phyloP scores from a whole-genome alignment of 2,113 vertebrate species.

The Larimichthys polyactis region DNA sequence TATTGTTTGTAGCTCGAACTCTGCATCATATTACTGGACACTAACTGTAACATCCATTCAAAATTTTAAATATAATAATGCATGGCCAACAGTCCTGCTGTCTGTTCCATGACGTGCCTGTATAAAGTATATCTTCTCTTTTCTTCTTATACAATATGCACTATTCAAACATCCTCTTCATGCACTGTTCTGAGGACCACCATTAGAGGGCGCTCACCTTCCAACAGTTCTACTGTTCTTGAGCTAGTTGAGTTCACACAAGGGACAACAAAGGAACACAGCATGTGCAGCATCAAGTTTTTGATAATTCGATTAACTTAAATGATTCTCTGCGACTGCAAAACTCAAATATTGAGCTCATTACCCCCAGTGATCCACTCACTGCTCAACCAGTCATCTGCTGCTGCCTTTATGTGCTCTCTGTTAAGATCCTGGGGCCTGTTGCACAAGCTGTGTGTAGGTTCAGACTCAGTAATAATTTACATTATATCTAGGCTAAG shows the following conservation, averaged over 20 bases:
- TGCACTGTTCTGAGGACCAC: background rate
- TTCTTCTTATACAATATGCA: background rate
- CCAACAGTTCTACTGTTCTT: background rate
- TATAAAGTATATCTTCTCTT: background rate
- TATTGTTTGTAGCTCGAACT: background rate
- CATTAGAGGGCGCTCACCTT: slow-evolving; percentile 32
- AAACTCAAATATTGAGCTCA: slow-evolving; percentile 18
- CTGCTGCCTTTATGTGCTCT: background rate
- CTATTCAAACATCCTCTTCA: background rate
- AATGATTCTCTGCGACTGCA: background rate
- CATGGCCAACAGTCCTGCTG: background rate
- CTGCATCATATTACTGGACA: background rate
- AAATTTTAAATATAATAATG: background rate
- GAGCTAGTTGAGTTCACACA: background rate
- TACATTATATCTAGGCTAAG: too few relatives aligned
- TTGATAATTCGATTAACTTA: background rate
- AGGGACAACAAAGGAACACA: background rate
- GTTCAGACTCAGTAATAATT: too few relatives aligned
- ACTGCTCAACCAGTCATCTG: background rate
- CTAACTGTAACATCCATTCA: background rate
- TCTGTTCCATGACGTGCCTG: background rate
- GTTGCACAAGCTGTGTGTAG: too few relatives aligned
- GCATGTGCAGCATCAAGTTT: background rate
- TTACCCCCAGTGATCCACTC: background rate
- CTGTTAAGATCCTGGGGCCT: background rate